These are phyloP conservation scores for Dendrolimus punctatus DNA, from an alignment of 1,140 invertebrate genomes.

Conservation along the genomic window DNA sequence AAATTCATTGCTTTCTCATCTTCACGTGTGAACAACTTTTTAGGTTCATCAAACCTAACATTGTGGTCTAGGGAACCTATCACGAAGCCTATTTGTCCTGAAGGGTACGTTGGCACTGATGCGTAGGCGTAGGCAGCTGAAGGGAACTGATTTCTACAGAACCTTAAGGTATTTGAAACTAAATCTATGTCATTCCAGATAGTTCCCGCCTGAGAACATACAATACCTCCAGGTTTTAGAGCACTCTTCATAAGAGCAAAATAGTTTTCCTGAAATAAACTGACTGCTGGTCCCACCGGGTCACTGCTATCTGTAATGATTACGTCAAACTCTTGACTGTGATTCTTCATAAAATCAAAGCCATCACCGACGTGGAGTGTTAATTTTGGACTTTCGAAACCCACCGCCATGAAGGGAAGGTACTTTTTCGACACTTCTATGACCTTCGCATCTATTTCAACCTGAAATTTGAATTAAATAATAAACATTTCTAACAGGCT, in stretches of 20 bases:
- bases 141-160: slow-evolving; percentile 85
- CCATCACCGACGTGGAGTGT: slow-evolving; percentile 92
- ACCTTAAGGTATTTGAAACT: slow-evolving; percentile 80
- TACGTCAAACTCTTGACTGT: slow-evolving; percentile 92
- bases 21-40: slow-evolving; percentile 75
- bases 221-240: slow-evolving; percentile 87
- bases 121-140: slow-evolving; percentile 83
- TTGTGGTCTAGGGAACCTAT: slow-evolving; percentile 80
- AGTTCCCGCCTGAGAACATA: slow-evolving; percentile 95
- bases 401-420: slow-evolving; percentile 91
- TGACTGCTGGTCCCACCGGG: slow-evolving; percentile 88
- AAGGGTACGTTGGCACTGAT: slow-evolving; percentile 95
- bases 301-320: slow-evolving; percentile 99
- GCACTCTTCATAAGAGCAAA: slow-evolving; percentile 90
- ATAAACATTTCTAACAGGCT: no score
- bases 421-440: slow-evolving; percentile 93
- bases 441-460: slow-evolving; percentile 96
- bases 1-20: slow-evolving; percentile 83
- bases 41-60: slow-evolving; percentile 82
- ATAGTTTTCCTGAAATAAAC: slow-evolving; percentile 87
- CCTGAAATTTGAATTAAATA: slow-evolving; percentile 61
- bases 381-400: slow-evolving; percentile 89
- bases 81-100: slow-evolving; percentile 95
- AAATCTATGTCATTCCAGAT: slow-evolving; percentile 90
- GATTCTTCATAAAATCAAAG: slow-evolving; percentile 94